Percentiles rank a stretch among this genome's conserved stretches.
phyloP scores from a whole-genome alignment of 1,140 invertebrate genomes.

The Zophobas morio region DNA sequence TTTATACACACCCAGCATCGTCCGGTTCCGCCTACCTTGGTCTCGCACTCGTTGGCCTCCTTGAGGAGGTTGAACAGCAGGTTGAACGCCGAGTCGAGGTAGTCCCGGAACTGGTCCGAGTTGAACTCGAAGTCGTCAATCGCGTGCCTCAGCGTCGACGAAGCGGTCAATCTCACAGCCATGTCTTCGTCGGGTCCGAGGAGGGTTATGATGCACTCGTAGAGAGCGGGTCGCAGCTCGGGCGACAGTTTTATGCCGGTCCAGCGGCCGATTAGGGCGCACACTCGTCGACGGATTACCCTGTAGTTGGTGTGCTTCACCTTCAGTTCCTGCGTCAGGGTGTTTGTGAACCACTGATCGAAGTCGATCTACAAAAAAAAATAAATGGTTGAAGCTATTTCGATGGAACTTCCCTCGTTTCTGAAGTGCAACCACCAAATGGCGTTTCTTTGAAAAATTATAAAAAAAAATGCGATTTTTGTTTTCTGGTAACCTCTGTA shows the following conservation, averaged over 20 bases:
- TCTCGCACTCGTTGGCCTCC: constrained; percentile 93
- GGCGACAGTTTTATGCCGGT: constrained; percentile 88
- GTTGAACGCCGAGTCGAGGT: constrained; percentile 82
- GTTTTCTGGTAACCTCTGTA: too few species aligned
- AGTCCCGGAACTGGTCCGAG: constrained; percentile 87
- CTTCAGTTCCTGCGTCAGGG: constrained; percentile 86
- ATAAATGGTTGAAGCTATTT: too few species aligned
- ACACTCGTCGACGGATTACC: constrained; percentile 89
- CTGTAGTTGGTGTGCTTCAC: constrained; percentile 88
- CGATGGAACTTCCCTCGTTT: too few species aligned
- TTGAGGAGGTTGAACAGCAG: constrained; percentile 88
- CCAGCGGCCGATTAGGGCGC: constrained; percentile 90
- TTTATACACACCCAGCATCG: too few species aligned
- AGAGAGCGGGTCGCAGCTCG: constrained; percentile 84
- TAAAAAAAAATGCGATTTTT: too few species aligned
- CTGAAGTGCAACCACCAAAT: too few species aligned
- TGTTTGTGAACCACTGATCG: constrained; percentile 92
- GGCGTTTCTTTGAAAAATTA: too few species aligned
- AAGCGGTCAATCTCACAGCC: constrained; percentile 87
- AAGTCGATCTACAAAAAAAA: constrained; percentile 81
- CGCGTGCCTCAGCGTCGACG: constrained; percentile 80
- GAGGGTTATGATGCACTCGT: constrained; percentile 83
- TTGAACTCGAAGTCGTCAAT: constrained; percentile 96
- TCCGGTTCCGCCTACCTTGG: constrained; percentile 76
- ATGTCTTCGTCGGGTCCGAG: constrained; percentile 83